Percentiles rank a stretch among this genome's conserved stretches.
phyloP scores from a whole-genome alignment of 2,113 vertebrate genomes.

The Lanius collurio region DNA sequence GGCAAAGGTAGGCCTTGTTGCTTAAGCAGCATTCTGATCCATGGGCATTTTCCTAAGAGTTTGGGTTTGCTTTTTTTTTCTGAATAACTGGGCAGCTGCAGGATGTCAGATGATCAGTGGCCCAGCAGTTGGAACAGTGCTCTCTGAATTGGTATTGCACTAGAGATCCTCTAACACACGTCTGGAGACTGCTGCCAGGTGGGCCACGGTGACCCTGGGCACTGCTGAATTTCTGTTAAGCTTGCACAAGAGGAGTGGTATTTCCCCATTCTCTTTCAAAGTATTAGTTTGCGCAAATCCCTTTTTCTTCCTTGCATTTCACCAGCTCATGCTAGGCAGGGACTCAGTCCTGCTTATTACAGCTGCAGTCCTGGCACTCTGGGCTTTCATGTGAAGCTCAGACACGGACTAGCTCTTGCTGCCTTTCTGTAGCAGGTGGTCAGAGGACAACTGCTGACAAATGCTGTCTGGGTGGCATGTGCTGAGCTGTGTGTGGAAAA shows the following conservation, averaged over 20 bases:
- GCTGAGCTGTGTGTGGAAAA: not conserved
- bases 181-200: not conserved
- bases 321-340: not conserved
- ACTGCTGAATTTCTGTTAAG: not conserved
- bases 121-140: not conserved
- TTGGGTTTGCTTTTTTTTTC: not conserved
- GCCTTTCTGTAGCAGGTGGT: not conserved
- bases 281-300: not conserved
- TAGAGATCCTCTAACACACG: not conserved
- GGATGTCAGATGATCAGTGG: not conserved
- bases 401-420: not conserved
- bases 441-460: not conserved
- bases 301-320: not conserved
- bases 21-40: not conserved
- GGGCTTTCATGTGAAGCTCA: not conserved
- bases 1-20: not conserved
- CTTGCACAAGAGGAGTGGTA: constrained; percentile 37
- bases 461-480: not conserved
- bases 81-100: not conserved
- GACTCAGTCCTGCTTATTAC: not conserved
- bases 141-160: not conserved
- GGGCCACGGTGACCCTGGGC: not conserved
- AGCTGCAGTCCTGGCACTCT: not conserved
- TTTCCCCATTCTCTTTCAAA: constrained; percentile 53
- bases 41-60: not conserved